Base-by-base conservation (phyloP, 1,140 invertebrate genomes). In the Caenorhabditis brenneri region DNA sequence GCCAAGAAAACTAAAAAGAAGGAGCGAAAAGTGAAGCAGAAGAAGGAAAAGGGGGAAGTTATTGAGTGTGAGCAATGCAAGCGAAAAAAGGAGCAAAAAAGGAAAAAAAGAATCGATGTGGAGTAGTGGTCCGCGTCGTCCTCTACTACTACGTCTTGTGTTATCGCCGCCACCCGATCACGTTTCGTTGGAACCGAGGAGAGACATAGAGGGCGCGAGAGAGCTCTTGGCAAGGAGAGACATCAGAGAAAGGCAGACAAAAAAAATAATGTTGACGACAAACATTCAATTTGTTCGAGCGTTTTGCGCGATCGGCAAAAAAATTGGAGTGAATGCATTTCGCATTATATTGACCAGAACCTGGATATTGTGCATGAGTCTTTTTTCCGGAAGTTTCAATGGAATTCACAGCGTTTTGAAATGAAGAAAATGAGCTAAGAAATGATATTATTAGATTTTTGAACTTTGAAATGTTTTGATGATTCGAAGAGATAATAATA, bases 81-180 rank as follows among this genome's bases (percentile, higher is more conserved):
- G 53, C 24, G 27, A 58, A n/a, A n/a, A n/a, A 74, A 36, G 0
- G 36, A 74, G 65, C 65, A 74, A 42, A 22, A 58, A 58, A 58
- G n/a, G 49, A 65, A 74, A 74, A 39, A 42, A 74, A 22, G 58
- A 74, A 74, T 74, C 65, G 65, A 74, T 74, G 65, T 74, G 65
- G 22, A 36, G 29, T 24, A 74, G 65, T 74, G 65, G 65, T 74
- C 65, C 65, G 15, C 58, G 58, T 15, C 58, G 19, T 46, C 65
- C 4, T 31, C 53, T 55, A n/a, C 49, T 51, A n/a, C 36, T 74
- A 29, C 19, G 42, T 74, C 22, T 39, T 36, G 42, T 74, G 65
- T 74, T 74, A 74, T 74, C 65, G 33, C 33, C n/a, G n/a, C n/a
- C n/a, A n/a, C n/a, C 42, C 65, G 65, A 74, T 74, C 65, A 74